Base-by-base conservation (phyloP, 1,140 invertebrate genomes). In the Drosophila auraria region DNA sequence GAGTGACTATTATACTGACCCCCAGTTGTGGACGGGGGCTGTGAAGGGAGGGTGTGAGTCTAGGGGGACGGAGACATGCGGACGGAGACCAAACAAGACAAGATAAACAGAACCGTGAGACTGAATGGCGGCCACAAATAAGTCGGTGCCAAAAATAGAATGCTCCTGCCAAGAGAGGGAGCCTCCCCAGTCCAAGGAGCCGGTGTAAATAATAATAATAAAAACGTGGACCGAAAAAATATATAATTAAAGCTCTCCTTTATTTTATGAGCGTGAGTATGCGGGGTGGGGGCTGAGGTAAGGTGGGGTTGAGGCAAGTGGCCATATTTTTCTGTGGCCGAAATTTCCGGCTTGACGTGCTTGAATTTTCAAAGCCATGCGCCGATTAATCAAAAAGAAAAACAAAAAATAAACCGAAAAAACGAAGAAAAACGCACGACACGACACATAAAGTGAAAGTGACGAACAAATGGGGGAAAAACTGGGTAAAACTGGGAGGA, bases 281-380 rank as follows among this genome's bases (percentile, higher is more conserved):
- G 47, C 51, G 53, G 49, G 12, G 58, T 33, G 49, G n/a, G 14
- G 40, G 9, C 27, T 30, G 27, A 6, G 27, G 5, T 6, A 30
- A 47, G 42, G 4, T 23, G 49, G n/a, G 17, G 70, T 25, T 59
- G 61, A 63, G 71, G 65, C 59, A 69, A 59, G 63, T 23, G 27
- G 72, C 47, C 45, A 73, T 53, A 60, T 44, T 60, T 77, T 76
- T 25, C 36, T 23, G 33, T 50, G 58, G 27, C 74, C 44, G 38
- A 64, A 68, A 58, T 80, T 83, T 83, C 78, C 69, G 83, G 68
- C 53, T 83, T 69, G 72, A 59, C 73, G 58, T 80, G 56, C 73
- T 82, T 77, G 73, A 82, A 66, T 79, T 71, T 83, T 83, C 81
- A 80, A 62, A 61, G 81, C 81, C 68, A 80, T 83, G 75, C 58